Percentiles rank a stretch among this genome's conserved stretches.
Conservation (phyloP, 2,113 vertebrate genomes). For the Perca schrenkii region DNA sequence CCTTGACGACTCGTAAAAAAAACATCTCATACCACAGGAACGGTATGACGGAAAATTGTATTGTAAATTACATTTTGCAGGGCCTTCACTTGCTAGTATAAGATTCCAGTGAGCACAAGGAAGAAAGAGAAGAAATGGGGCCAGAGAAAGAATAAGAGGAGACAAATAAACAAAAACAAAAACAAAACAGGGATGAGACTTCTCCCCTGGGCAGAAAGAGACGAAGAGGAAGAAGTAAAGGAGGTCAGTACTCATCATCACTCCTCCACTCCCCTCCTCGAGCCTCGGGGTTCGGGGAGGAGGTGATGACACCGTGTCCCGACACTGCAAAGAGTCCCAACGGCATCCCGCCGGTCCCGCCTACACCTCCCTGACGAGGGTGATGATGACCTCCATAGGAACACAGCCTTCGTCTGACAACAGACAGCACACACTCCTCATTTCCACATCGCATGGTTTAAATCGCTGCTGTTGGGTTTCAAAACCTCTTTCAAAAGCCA, state of each 20-base stretch:
- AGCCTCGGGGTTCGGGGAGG: constrained; percentile 44
- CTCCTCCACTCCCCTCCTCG: constrained; percentile 13
- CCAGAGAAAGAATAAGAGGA: background rate
- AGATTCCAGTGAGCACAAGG: background rate
- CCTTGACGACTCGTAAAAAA: too few species aligned
- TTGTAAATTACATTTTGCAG: too few species aligned
- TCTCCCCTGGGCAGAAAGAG: constrained; percentile 11
- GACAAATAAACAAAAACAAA: background rate
- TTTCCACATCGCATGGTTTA: background rate
- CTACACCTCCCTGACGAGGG: constrained; percentile 37
- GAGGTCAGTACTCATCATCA: constrained; percentile 50
- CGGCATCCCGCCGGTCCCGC: constrained; percentile 30
- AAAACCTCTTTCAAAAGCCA: constrained; percentile 34
- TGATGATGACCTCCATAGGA: constrained; percentile 1
- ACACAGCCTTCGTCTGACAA: constrained; percentile 1
- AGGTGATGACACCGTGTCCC: constrained; percentile 63
- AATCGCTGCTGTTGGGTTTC: background rate
- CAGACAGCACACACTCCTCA: constrained; percentile 12
- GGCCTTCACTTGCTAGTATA: too few species aligned
- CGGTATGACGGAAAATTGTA: too few species aligned
- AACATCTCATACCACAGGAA: too few species aligned
- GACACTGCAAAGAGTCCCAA: constrained; percentile 18
- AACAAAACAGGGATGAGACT: constrained; percentile 18
- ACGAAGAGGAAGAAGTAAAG: constrained; percentile 27
- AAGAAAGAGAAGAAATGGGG: background rate